Conservation (phyloP, 1,140 invertebrate species). For the Drosophila orosa region DNA sequence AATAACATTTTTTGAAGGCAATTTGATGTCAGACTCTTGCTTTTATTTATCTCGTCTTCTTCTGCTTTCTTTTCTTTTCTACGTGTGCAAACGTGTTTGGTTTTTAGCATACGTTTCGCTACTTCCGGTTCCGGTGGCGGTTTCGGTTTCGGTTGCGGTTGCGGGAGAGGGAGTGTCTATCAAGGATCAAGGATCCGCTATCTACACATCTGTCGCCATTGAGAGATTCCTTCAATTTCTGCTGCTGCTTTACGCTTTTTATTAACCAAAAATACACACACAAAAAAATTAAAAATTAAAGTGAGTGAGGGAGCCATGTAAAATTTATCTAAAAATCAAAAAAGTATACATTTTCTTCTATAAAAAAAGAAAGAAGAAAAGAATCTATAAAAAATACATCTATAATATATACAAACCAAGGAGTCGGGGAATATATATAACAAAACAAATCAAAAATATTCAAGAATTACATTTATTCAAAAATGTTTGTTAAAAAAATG, state of each 20-base stretch:
- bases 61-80: constrained; percentile 22
- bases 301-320: neutral
- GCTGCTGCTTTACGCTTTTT: neutral
- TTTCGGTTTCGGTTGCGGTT: constrained; percentile 12
- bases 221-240: constrained; percentile 1
- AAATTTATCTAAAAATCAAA: neutral
- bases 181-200: constrained; percentile 7
- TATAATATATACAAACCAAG: constrained; percentile 28
- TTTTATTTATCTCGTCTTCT: constrained; percentile 43
- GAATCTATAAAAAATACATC: neutral
- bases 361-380: neutral
- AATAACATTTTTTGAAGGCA: constrained; percentile 70
- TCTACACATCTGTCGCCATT: constrained; percentile 11
- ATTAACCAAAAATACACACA: neutral
- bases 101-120: constrained; percentile 22
- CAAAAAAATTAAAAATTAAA: neutral
- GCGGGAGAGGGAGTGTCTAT: constrained; percentile 11
- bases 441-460: constrained; percentile 36
- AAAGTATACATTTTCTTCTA: neutral
- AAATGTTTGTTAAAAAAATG: constrained; percentile 81
- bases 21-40: constrained; percentile 82
- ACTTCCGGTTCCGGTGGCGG: constrained; percentile 20
- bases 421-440: neutral
- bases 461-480: constrained; percentile 82
- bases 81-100: constrained; percentile 19